These are phyloP conservation scores for Cataglyphis rosenhaueri DNA, from an alignment of 2,888 invertebrate genomes.

Conservation along the genomic window DNA sequence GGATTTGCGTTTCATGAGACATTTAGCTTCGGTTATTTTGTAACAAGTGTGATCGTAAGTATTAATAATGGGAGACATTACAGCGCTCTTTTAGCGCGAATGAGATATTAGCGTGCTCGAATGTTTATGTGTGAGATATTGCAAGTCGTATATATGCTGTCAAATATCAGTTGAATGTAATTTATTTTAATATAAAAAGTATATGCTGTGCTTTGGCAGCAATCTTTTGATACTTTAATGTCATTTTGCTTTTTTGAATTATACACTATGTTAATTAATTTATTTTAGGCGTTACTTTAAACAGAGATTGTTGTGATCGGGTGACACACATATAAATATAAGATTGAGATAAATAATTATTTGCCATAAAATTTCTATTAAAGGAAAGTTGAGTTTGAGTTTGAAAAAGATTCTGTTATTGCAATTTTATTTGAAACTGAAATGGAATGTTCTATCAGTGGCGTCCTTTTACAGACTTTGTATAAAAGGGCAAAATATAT, in stretches of 20 bases:
- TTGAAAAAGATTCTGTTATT: background rate
- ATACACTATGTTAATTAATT: background rate
- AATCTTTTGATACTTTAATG: background rate
- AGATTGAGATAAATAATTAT: background rate
- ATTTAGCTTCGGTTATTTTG: constrained; percentile 33
- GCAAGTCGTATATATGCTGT: background rate
- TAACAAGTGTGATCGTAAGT: constrained; percentile 32
- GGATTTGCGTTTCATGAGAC: constrained; percentile 24
- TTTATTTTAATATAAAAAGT: background rate
- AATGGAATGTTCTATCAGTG: background rate
- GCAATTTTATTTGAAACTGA: background rate
- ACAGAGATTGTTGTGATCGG: background rate
- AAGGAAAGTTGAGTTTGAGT: background rate
- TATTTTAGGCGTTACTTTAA: background rate
- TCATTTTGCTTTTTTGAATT: background rate
- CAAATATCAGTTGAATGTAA: constrained; percentile 16
- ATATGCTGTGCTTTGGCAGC: background rate
- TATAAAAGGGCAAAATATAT: background rate
- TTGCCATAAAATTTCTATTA: background rate
- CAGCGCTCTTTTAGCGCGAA: constrained; percentile 5
- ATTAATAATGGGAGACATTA: constrained; percentile 38
- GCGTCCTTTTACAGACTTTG: background rate
- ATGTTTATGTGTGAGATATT: constrained; percentile 23
- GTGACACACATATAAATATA: background rate
- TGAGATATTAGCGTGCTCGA: constrained; percentile 22